Conservation (phyloP, 2,113 vertebrate genomes). For the Ageneiosus marmoratus region DNA sequence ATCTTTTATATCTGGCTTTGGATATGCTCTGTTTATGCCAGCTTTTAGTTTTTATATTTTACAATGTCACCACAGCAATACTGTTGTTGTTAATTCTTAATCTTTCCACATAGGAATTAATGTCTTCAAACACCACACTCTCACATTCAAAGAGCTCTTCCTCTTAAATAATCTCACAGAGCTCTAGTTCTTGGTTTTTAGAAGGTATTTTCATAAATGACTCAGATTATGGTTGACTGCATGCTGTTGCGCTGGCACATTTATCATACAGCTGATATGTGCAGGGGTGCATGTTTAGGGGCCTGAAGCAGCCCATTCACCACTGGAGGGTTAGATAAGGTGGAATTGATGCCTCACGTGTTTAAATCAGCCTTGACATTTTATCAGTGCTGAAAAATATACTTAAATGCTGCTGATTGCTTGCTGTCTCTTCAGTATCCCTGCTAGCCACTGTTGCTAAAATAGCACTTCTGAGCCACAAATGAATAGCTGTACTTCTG, state of each 20-base stretch:
- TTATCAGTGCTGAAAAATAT: slow-evolving; percentile 49
- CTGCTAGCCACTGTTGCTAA: slow-evolving; percentile 3
- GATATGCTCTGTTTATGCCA: not conserved
- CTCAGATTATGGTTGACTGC: not conserved
- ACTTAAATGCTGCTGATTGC: slow-evolving; percentile 32
- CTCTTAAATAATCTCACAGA: slow-evolving; percentile 1
- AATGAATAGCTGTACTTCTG: not conserved
- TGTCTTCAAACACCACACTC: not conserved
- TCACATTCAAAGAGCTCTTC: not conserved
- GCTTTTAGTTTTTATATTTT: slow-evolving; percentile 1
- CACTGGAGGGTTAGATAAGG: slow-evolving; percentile 39
- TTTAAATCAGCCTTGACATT: slow-evolving; percentile 46
- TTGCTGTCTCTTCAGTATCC: slow-evolving; percentile 25
- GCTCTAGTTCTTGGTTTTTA: not conserved
- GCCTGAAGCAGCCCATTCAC: slow-evolving; percentile 23
- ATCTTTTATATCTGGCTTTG: not conserved
- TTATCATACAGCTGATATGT: slow-evolving; percentile 35
- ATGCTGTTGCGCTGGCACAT: slow-evolving; percentile 1
- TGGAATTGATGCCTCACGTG: slow-evolving; percentile 43
- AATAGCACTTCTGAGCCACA: not conserved
- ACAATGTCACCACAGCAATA: not conserved
- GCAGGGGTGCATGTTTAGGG: slow-evolving; percentile 45
- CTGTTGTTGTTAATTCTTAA: not conserved
- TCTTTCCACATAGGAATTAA: not conserved
- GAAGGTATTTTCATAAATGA: slow-evolving; percentile 29